Conservation (phyloP, 2,113 vertebrate genomes). For the Gnathonemus longibarbis region DNA sequence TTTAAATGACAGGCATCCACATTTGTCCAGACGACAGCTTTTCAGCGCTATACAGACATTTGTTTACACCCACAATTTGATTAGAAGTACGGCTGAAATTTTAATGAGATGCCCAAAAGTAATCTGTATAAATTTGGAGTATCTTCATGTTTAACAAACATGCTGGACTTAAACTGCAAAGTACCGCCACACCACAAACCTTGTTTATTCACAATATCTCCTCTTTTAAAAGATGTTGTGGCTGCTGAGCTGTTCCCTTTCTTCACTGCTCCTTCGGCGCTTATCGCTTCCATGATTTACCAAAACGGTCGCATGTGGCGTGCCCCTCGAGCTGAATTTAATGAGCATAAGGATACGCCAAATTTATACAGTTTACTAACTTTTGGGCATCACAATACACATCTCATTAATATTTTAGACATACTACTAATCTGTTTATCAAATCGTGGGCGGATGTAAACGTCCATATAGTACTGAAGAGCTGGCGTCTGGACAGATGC, state of each 20-base stretch:
- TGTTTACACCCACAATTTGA: neutral
- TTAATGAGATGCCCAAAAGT: neutral
- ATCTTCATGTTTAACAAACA: neutral
- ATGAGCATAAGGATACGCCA: neutral
- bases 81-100: neutral
- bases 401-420: neutral
- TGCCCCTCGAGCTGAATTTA: neutral
- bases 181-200: neutral
- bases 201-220: neutral
- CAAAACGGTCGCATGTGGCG: neutral
- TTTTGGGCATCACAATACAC: neutral
- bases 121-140: neutral
- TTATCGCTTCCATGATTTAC: neutral
- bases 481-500: neutral
- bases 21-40: neutral
- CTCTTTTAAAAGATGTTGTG: neutral
- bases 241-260: neutral
- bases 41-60: neutral
- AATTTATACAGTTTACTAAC: neutral
- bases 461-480: neutral
- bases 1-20: neutral
- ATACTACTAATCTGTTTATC: neutral
- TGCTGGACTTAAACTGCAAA: neutral
- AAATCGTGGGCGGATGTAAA: neutral
- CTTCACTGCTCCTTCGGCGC: neutral